These are phyloP conservation scores for Choloepus didactylus DNA, from an alignment of 2,797 vertebrate species.

Conservation along the genomic window DNA sequence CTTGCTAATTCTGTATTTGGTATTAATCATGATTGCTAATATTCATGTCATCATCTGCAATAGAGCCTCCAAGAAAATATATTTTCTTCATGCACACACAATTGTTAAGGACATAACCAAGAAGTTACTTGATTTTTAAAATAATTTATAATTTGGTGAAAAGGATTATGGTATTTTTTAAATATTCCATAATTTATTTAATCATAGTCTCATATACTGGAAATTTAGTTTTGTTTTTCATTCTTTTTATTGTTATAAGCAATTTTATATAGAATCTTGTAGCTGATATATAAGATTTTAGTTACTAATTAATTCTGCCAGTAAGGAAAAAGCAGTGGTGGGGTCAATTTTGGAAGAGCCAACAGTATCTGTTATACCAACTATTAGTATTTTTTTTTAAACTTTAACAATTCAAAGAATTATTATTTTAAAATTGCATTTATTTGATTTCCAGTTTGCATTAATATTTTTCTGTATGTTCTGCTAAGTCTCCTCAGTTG, in stretches of 20 bases:
- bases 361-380: background rate
- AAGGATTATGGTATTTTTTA: background rate
- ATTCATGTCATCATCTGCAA: slow-evolving; percentile 8
- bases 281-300: background rate
- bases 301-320: background rate
- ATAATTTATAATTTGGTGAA: slow-evolving; percentile 16
- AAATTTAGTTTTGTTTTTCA: background rate
- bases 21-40: background rate
- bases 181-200: slow-evolving; percentile 9
- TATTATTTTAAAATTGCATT: slow-evolving; percentile 14
- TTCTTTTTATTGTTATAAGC: slow-evolving; percentile 33
- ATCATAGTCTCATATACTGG: background rate
- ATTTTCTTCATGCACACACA: background rate
- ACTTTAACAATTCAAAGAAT: background rate
- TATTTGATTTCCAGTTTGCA: background rate
- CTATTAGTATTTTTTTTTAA: background rate
- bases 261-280: slow-evolving; percentile 1
- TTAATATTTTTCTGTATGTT: slow-evolving; percentile 4
- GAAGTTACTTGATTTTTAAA: slow-evolving; percentile 4
- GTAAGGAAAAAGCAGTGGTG: background rate
- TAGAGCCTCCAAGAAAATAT: background rate
- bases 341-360: background rate
- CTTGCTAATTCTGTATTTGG: background rate
- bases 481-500: background rate
- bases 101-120: background rate